Evolutionary conservation across 2,797 vertebrate genomes (phyloP), one percentile per base, ranked within the genome.

Genomic region (Notoglanidium macrostoma): DNA sequence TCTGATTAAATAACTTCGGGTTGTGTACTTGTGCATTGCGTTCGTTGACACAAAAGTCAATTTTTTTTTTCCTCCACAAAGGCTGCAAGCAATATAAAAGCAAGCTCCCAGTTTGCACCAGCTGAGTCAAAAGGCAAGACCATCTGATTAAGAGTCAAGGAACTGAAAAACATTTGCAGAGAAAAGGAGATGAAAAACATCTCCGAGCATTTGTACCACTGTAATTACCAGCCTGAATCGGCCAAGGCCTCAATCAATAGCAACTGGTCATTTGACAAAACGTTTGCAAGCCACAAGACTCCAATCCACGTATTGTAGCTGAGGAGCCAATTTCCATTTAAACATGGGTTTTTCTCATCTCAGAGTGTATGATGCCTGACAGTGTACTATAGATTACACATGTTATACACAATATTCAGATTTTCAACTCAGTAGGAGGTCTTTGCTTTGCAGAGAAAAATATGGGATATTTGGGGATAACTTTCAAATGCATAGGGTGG

Each of bases 141-240:
- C 63, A 44, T 78, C 68, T 82, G 84, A 91, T 87, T 86, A 83
- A 40, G 67, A 90, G 73, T 78, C 49, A 63, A 70, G 78, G 11
- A 55, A 77, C 78, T 70, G 76, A 61, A 87, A 84, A 84, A 59
- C 89, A 83, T 86, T 91, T 86, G 57, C 72, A 78, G 82, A 73
- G 84, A 83, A 59, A 76, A 85, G 76, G 78, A 88, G 88, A 90
- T 88, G 86, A 90, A 87, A 90, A 88, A 85, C 83, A 87, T 90
- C 85, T 83, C 76, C 5, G 12, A 74, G 86, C 77, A 11, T 89
- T 90, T 86, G 21, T 77, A 61, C 73, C 26, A 55, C 88, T 82
- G 76, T 91, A 90, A 90, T 91, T 90, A 88, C 89, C 57, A 87
- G 83, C 68, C 72, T 87, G 88, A 89, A 89, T 86, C 86, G 59